Evolutionary conservation across 2,888 invertebrate species (phyloP).

Genomic region (Luperina testacea): DNA sequence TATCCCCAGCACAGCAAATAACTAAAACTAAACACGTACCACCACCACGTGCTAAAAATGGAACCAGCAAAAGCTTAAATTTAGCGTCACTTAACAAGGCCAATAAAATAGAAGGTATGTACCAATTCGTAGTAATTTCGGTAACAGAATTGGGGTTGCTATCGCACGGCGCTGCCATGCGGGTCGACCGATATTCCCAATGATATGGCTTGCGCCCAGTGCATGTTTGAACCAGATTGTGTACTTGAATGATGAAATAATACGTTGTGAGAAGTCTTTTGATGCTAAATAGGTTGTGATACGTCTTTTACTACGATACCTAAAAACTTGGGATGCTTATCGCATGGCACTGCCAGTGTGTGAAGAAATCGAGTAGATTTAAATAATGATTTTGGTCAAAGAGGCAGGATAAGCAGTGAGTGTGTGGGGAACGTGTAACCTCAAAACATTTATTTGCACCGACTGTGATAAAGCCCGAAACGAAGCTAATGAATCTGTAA

Average conservation of each 20-base stretch:
- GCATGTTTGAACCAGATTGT: conserved; percentile 59
- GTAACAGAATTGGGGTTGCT: conserved; percentile 77
- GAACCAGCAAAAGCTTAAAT: conserved; percentile 21
- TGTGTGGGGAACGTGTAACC: neutral
- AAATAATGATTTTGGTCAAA: neutral
- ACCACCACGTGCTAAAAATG: neutral
- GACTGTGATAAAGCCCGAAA: neutral
- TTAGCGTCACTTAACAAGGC: conserved; percentile 33
- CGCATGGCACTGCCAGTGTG: neutral
- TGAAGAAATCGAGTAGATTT: neutral
- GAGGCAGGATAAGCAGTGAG: neutral
- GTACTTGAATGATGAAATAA: conserved; percentile 1
- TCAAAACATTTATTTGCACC: neutral
- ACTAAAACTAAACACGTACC: neutral
- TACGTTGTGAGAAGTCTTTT: neutral
- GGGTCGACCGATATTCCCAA: conserved; percentile 79
- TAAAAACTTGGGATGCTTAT: neutral
- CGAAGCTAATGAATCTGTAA: neutral
- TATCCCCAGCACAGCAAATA: neutral
- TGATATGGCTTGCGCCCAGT: conserved; percentile 74
- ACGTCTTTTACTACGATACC: neutral
- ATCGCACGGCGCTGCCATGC: conserved; percentile 76
- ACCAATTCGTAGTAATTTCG: conserved; percentile 72
- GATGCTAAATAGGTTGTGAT: neutral
- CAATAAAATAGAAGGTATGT: conserved; percentile 63